Conservation (phyloP, 2,797 vertebrate genomes). For the Sciurus carolinensis region DNA sequence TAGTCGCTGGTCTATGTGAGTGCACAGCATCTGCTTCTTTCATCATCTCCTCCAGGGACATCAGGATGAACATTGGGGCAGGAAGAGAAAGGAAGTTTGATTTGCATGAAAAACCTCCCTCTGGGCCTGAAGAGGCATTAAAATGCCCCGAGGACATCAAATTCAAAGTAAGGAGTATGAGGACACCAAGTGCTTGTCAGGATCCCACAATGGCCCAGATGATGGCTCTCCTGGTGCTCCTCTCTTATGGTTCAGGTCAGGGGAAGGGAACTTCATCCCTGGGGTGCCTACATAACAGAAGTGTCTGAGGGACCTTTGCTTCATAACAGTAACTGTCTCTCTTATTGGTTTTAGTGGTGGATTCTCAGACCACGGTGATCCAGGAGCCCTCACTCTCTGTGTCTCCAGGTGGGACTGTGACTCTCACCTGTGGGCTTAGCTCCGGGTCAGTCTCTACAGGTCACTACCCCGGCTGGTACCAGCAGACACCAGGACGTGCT, state of each 20-base stretch:
- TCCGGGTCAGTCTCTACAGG: background rate
- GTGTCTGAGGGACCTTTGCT: rapidly evolving
- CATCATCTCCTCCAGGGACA: background rate
- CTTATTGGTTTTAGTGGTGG: background rate
- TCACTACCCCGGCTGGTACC: background rate
- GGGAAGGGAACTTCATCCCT: no score
- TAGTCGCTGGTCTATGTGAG: no score
- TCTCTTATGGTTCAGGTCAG: background rate
- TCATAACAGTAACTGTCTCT: background rate
- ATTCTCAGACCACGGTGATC: background rate
- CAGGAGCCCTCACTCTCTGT: background rate
- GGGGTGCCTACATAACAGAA: no score
- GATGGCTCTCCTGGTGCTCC: background rate
- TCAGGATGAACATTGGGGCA: no score
- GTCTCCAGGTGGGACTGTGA: background rate
- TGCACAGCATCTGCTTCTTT: background rate
- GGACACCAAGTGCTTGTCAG: background rate
- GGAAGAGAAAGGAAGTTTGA: background rate
- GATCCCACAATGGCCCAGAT: background rate
- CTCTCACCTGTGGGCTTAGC: background rate
- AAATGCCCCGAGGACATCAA: background rate
- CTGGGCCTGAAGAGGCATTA: background rate
- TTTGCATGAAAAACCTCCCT: background rate
- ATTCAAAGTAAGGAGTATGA: background rate
- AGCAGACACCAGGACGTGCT: background rate